Evolutionary conservation across 2,113 vertebrate species (phyloP), one percentile per base, ranked within the genome.

Genomic region (Misgurnus mizolepis): DNA sequence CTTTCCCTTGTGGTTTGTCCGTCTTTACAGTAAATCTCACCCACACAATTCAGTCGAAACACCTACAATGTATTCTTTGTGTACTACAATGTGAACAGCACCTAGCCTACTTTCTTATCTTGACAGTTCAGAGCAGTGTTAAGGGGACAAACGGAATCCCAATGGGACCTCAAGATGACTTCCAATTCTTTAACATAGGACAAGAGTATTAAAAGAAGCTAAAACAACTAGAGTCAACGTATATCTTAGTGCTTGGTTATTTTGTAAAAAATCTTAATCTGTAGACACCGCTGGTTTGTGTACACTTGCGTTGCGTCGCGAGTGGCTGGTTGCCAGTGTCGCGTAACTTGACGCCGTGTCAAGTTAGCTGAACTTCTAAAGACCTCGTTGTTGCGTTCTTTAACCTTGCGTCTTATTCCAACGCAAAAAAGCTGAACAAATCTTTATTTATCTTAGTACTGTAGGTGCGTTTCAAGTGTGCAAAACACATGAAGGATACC

Each of bases 21-120:
- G n/a, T 43, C 71, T 18, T 12, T 53, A 53, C 14, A 53, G n/a
- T 73, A 22, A 53, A 17, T 61, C 40, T 61, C 40, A 8, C 69
- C 69, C n/a, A 64, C 73, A 56, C 55, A 64, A 41, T 8, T 34
- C 75, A 80, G 10, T 61, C 66, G 71, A 76, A 80, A 67, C 39
- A 50, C 27, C 55, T 55, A 90, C 86, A 91, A 89, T 79, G 73
- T 79, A 82, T 68, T 76, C 88, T 89, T 88, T 90, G 90, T 89
- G 80, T 17, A 43, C 70, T 22, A n/a, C 22, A 15, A 41, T 27
- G 27, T 65, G 17, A 60, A 73, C 58, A 56, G 22, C 80, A 86
- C 88, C 71, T 81, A 62, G 66, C 84, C 82, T 49, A 72, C 77
- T 80, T 84, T 50, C 72, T 60, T 66, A 66, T 75, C 73, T 34